A percentile compares a stretch with the other conserved stretches of the same genome.
Evolutionary conservation across 2,888 invertebrate species (phyloP).

Genomic region (Tiliacea citrago): DNA sequence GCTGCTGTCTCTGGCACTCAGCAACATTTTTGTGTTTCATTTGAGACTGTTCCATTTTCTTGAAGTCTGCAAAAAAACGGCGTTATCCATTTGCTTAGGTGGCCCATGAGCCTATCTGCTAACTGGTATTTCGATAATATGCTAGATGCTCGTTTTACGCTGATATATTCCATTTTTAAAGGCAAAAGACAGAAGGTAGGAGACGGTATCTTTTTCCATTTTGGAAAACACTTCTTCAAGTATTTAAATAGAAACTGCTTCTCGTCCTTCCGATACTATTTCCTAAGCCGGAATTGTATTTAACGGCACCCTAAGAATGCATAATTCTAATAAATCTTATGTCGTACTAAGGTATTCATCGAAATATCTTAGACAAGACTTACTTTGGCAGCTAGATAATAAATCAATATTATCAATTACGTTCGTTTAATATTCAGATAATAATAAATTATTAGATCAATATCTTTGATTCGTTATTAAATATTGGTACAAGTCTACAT

Average conservation of each 20-base stretch:
- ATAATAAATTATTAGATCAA: constrained; percentile 22
- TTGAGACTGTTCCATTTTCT: neutral
- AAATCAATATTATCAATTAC: constrained; percentile 43
- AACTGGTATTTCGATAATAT: neutral
- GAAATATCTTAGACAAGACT: constrained; percentile 12
- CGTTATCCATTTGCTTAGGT: neutral
- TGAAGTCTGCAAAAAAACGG: neutral
- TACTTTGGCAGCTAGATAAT: neutral
- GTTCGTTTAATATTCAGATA: neutral
- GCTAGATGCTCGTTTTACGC: neutral
- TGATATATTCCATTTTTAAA: neutral
- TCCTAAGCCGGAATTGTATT: neutral
- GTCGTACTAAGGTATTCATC: neutral
- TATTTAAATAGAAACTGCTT: constrained; percentile 15
- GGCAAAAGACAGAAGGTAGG: neutral
- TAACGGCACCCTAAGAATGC: neutral
- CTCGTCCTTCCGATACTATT: neutral
- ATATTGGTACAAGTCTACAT: constrained; percentile 12
- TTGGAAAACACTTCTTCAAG: neutral
- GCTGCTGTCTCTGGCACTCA: neutral
- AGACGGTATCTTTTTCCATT: neutral
- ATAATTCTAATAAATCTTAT: constrained; percentile 8
- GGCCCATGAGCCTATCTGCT: neutral
- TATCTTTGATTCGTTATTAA: constrained; percentile 24
- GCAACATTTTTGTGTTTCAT: neutral